Base-by-base conservation (phyloP, 2,888 invertebrate genomes). In the Coelinius sp. region DNA sequence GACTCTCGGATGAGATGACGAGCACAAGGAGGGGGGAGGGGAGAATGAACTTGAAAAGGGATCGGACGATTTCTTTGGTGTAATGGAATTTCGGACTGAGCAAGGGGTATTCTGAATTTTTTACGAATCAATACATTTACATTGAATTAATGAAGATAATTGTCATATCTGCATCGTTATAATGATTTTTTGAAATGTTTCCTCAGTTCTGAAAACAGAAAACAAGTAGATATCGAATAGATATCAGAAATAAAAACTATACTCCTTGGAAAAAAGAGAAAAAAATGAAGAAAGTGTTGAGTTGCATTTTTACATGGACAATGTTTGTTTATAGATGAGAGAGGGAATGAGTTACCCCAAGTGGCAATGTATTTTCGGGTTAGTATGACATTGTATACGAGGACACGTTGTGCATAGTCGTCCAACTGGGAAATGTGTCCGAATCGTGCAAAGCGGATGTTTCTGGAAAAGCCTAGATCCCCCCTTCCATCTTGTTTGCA, bases 351-450 rank as follows among this genome's bases (percentile, higher is more conserved):
- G 52, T 35, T 63, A 41, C 41, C 41, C 62, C 53, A 67, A 73
- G 70, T 70, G 67, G 68, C 44, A 12, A 53, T 70, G 63, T 70
- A 67, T 53, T 70, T 67, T 52, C 64, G 67, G 63, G 46, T 52
- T 63, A 46, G 20, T 70, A 70, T 20, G 53, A 52, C 24, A 52
- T 65, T 67, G 67, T 67, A 73, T 70, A 67, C 64, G 70, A 35
- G 14, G 63, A 44, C 63, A 72, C 64, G 27, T 41, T 24, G 64
- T 22, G 22, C 27, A 31, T 68, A 76, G 74, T 71, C 68, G 75
- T 67, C 68, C 77, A 75, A 75, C 73, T 76, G 79, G 77, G 73
- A 76, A 78, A 80, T 76, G 76, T 69, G 73, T 72, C 76, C 73
- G 74, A 78, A 76, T 77, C 67, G 53, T 62, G 70, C 66, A 69